Evolutionary conservation across 92 coral and sea anemone genomes (phyloP), one percentile per base, ranked within the genome.

Genomic region (Heteractis magnifica): DNA sequence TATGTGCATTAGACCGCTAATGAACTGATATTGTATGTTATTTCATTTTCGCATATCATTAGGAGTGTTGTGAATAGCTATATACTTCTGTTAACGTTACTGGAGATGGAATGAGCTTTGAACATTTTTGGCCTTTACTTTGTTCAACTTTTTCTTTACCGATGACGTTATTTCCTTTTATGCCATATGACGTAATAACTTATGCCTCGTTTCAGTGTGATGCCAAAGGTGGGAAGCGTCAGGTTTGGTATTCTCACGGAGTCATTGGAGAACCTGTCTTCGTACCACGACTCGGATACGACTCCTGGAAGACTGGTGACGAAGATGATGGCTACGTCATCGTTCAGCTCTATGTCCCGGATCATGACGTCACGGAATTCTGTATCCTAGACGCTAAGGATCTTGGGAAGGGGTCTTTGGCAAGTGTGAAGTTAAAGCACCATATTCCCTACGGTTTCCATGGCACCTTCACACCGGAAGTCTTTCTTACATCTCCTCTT

Each of bases 321-420:
- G 98, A 94, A 86, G 98, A 94, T 73, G 95, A 94, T 72, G 98
- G 98, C 13, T 94, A 94, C 87, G 92, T 94, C 87, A 92, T 94
- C 68, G 98, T 92, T 49, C 98, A 94, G 82, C 84, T 92, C 82
- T 94, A 89, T 65, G 86, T 94, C 23, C 98, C 98, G 7, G 93
- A 94, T 82, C 90, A 79, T 41, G 92, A 94, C 84, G 85, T 94
- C 78, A 92, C 98, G n/a, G 98, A 94, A 76, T 94, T 94, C 81
- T 94, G 98, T 60, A 88, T 94, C 51, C 82, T 94, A 62, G 90
- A 94, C 73, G 95, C 98, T n/a, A 94, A 92, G 93, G 87, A 92
- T 84, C 83, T 94, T 68, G 90, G 92, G 81, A 91, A 91, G 52
- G 95, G 98, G 4, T 89, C 93, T 10, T 44, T 94, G 84, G 98